Conservation (phyloP, 1,140 invertebrate genomes). For the Temnothorax longispinosus region DNA sequence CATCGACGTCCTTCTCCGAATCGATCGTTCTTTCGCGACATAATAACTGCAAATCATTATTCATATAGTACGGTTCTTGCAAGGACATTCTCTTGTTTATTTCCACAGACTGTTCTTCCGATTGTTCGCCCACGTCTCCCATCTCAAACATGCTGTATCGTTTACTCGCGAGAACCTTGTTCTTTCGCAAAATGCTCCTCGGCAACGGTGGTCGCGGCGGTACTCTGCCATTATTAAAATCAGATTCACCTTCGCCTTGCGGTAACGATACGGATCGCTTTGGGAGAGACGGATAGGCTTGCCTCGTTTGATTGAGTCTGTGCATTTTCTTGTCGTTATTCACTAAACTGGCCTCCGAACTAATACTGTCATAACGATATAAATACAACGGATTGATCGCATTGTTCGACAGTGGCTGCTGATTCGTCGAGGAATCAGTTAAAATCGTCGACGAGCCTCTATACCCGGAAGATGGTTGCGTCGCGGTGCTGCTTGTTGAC, state of each 20-base stretch:
- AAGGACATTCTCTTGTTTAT: conserved; percentile 89
- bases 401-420: conserved; percentile 85
- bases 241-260: conserved; percentile 85
- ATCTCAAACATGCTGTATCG: conserved; percentile 94
- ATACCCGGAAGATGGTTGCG: conserved; percentile 93
- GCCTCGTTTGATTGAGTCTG: conserved; percentile 81
- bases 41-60: conserved; percentile 86
- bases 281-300: conserved; percentile 86
- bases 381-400: conserved; percentile 91
- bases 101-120: conserved; percentile 86
- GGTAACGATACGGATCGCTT: conserved; percentile 89
- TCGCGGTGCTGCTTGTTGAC: conserved; percentile 91
- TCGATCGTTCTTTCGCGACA: conserved; percentile 78
- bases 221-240: conserved; percentile 84
- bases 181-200: conserved; percentile 90
- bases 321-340: conserved; percentile 84
- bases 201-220: conserved; percentile 91
- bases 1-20: conserved; percentile 84
- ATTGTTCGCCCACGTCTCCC: conserved; percentile 86
- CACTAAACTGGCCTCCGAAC: conserved; percentile 88
- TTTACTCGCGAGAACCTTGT: conserved; percentile 87
- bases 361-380: conserved; percentile 93
- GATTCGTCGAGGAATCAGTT: conserved; percentile 90
- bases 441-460: conserved; percentile 94
- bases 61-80: conserved; percentile 90